Percentiles rank a stretch among this genome's conserved stretches.
phyloP scores from a whole-genome alignment of 2,113 vertebrate species.

The Corydoras sp. region DNA sequence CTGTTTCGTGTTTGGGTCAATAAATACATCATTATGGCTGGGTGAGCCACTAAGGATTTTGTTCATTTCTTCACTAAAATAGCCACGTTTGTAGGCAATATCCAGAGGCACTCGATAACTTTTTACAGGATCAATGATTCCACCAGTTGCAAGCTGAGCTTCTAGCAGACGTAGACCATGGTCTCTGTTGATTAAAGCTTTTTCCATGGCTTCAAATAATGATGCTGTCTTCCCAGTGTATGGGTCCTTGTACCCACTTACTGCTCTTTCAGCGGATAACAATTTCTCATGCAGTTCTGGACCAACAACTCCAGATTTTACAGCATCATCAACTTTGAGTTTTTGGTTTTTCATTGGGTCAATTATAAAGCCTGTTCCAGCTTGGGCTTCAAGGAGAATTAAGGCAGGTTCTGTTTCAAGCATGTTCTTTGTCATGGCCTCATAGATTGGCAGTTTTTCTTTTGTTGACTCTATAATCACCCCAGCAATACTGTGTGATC shows the following conservation, averaged over 20 bases:
- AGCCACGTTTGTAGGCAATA: slow-evolving; percentile 76
- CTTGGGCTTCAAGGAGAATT: slow-evolving; percentile 86
- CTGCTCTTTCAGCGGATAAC: slow-evolving; percentile 84
- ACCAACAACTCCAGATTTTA: slow-evolving; percentile 80
- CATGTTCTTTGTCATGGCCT: slow-evolving; percentile 81
- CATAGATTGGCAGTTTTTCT: slow-evolving; percentile 79
- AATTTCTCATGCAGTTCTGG: slow-evolving; percentile 89
- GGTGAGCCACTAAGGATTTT: slow-evolving; percentile 58
- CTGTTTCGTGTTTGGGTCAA: slow-evolving; percentile 73
- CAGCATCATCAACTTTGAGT: slow-evolving; percentile 76
- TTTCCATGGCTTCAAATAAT: slow-evolving; percentile 85
- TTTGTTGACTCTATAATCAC: slow-evolving; percentile 75
- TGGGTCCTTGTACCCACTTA: slow-evolving; percentile 85
- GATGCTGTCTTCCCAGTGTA: slow-evolving; percentile 83
- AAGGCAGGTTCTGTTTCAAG: slow-evolving; percentile 70
- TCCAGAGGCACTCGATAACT: slow-evolving; percentile 85
- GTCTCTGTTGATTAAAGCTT: slow-evolving; percentile 82
- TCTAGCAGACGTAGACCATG: slow-evolving; percentile 80
- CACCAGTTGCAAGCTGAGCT: slow-evolving; percentile 84
- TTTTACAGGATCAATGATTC: slow-evolving; percentile 81
- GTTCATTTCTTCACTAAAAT: slow-evolving; percentile 72
- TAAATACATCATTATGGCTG: slow-evolving; percentile 71
- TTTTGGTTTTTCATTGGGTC: slow-evolving; percentile 74
- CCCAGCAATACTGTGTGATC: slow-evolving; percentile 72
- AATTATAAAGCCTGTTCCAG: slow-evolving; percentile 77